Evolutionary conservation across 2,797 vertebrate species (phyloP).

Genomic region (Xiphorhynchus erythropygius): DNA sequence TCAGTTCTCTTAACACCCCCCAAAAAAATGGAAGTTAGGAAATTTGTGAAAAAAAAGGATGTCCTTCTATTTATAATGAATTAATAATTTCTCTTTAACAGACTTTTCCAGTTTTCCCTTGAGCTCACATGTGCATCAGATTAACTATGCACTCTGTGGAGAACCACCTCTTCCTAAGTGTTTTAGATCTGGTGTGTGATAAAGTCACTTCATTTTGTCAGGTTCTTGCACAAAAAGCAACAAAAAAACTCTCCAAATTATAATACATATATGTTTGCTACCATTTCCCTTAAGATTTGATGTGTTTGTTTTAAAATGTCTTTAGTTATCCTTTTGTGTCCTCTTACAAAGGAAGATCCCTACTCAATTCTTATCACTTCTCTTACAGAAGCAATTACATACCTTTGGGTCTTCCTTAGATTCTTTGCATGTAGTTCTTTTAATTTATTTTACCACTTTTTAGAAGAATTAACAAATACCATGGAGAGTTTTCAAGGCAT

Average conservation of each 20-base stretch:
- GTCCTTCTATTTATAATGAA: not conserved
- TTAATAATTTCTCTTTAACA: not conserved
- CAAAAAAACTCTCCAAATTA: rapidly evolving
- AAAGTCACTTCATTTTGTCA: not conserved
- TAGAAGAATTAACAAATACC: not conserved
- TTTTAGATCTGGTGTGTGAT: not conserved
- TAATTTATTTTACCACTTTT: not conserved
- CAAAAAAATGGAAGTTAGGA: not conserved
- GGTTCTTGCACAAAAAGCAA: not conserved
- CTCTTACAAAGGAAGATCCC: not conserved
- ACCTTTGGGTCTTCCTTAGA: not conserved
- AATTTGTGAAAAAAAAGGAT: not conserved
- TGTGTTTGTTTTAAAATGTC: not conserved
- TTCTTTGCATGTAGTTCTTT: not conserved
- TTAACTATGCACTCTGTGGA: not conserved
- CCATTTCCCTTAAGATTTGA: not conserved
- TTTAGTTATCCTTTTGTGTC: not conserved
- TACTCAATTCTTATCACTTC: not conserved
- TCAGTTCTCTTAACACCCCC: not conserved
- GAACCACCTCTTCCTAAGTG: not conserved
- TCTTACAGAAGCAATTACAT: not conserved
- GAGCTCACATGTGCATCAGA: not conserved
- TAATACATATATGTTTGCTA: not conserved
- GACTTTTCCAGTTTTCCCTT: not conserved
- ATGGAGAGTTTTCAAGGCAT: not conserved